A percentile compares a stretch with the other conserved stretches of the same genome.
Conservation (phyloP, 2,888 invertebrate species). For the Pimpla rufipes region DNA sequence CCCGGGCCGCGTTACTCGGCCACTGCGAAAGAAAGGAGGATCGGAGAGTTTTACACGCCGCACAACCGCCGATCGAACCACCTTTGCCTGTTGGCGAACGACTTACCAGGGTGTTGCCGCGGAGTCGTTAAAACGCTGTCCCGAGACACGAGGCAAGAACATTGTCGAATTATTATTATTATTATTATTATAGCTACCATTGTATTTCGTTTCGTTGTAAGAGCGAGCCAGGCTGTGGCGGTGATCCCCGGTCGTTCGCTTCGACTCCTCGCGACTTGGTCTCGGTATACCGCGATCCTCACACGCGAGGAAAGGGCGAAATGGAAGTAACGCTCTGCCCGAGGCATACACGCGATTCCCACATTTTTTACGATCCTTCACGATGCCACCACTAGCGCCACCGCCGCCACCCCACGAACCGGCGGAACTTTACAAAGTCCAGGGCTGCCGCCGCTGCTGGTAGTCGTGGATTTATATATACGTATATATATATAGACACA, state of each 20-base stretch:
- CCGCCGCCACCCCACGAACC: constrained; percentile 21
- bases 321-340: constrained; percentile 42
- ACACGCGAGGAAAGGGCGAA: constrained; percentile 42
- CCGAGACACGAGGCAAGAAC: neutral
- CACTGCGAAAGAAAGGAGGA: neutral
- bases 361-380: constrained; percentile 74
- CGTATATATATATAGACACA: constrained; percentile 29
- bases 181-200: too few relatives aligned
- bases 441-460: constrained; percentile 62
- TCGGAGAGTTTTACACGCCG: neutral
- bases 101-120: neutral
- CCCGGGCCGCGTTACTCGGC: neutral
- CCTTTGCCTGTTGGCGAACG: neutral
- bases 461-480: constrained; percentile 30
- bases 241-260: constrained; percentile 10
- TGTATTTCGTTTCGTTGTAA: constrained; percentile 20
- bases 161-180: constrained; percentile 33
- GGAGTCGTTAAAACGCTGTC: constrained; percentile 18
- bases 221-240: constrained; percentile 8
- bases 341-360: constrained; percentile 65
- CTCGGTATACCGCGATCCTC: neutral
- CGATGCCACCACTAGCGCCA: constrained; percentile 61
- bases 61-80: constrained; percentile 4
- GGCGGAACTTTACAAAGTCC: constrained; percentile 71
- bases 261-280: neutral